Base-by-base conservation (phyloP, 1,140 invertebrate genomes). In the Heliothis subflexa region DNA sequence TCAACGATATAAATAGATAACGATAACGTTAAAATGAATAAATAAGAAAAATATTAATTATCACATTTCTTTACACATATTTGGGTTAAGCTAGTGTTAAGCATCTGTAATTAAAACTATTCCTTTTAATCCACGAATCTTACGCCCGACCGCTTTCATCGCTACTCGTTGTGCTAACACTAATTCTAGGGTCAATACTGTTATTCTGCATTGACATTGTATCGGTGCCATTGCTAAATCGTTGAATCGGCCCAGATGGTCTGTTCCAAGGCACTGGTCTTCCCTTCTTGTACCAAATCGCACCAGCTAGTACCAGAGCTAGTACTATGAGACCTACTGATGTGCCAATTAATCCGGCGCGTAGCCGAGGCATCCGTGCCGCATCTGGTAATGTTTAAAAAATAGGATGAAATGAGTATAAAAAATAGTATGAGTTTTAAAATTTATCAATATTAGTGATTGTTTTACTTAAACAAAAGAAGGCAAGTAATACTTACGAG, bases 261-360 rank as follows among this genome's bases (percentile, higher is more conserved):
- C 28, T 64, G 11, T 49, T 18, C 62, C 80, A 64, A 2, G 78
- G 74, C 12, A 83, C 3, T 11, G 49, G 78, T 54, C 75, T 77
- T 4, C 81, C 82, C 1, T 81, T 79, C 75, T 88, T 89, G 57
- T 88, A 86, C 50, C 83, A 80, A 2, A 90, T 13, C 5, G 86
- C 82, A 16, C 85, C 86, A 7, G 72, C 78, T 11, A 93, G 66
- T 11, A 86, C 62, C 0, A 83, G 14, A 0, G 83, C 73, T 7
- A 93, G 50, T 2, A 80, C 71, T 0, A 79, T 33, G 1, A 86
- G 4, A n/a, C 91, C 92, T 7, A 87, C 70, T 5, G 81, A 70
- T 83, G 87, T 87, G 7, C 91, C 92, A 11, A 86, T 81, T 3
- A 92, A 85, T 49, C 90, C 86, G 14, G 90, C 91, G 68, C 64